These are phyloP conservation scores for Eurystomus glaucurus DNA, from an alignment of 2,797 vertebrate genomes.

Conservation along the genomic window DNA sequence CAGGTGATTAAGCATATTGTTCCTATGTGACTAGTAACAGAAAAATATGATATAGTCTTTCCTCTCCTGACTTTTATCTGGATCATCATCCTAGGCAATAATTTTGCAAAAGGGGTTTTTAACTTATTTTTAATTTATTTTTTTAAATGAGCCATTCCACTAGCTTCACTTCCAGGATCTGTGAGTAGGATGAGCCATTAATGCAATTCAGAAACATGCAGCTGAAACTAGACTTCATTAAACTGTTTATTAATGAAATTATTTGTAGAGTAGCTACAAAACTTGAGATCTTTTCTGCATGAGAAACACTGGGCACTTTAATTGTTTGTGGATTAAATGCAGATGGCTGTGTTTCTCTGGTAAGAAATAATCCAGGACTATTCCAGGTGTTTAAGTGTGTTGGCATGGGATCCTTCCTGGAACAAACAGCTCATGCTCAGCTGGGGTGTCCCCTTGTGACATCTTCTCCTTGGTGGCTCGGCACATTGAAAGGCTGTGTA, in stretches of 20 bases:
- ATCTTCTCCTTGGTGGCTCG: background rate
- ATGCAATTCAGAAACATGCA: background rate
- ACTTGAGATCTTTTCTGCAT: background rate
- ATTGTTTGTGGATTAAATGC: background rate
- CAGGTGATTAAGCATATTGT: background rate
- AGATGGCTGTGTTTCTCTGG: background rate
- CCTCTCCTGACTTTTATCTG: background rate
- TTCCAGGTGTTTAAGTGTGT: background rate
- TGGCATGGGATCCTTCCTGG: background rate
- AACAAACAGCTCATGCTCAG: accelerated
- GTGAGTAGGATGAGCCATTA: background rate
- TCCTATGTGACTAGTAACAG: background rate
- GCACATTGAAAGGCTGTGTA: background rate
- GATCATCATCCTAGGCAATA: background rate
- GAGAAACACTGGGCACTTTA: background rate
- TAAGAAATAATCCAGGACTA: background rate
- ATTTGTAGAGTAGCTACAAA: background rate
- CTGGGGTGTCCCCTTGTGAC: accelerated
- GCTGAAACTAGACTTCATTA: background rate
- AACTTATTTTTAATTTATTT: background rate
- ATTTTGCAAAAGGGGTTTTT: background rate
- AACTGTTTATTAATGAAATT: background rate
- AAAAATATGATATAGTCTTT: background rate
- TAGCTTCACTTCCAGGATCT: background rate
- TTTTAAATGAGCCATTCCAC: background rate